phyloP scores from a whole-genome alignment of 2,797 vertebrate genomes.

The Dicrostonyx torquatus region DNA sequence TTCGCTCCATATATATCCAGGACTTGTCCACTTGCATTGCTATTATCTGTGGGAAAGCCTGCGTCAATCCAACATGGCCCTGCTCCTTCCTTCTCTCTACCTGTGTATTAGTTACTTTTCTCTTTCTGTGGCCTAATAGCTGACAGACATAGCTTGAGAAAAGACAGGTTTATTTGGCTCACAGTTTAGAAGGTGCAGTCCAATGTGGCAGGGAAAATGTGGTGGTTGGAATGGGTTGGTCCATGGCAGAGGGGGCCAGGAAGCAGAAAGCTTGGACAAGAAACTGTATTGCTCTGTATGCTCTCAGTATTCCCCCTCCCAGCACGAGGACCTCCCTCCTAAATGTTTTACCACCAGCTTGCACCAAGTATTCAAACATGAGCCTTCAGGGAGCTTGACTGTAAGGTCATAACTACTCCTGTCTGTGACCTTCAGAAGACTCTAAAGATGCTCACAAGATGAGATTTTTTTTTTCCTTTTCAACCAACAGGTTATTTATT shows the following conservation, averaged over 20 bases:
- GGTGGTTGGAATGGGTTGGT: not conserved
- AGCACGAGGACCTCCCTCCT: no score
- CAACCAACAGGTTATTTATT: not conserved
- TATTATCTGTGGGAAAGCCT: not conserved
- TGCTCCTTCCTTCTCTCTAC: not conserved
- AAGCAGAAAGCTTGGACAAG: not conserved
- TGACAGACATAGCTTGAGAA: not conserved
- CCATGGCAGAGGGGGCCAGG: not conserved
- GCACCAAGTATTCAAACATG: not conserved
- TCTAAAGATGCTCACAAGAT: not conserved
- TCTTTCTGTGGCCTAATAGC: not conserved
- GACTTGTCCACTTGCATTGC: not conserved
- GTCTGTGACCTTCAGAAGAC: not conserved
- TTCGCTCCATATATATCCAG: not conserved
- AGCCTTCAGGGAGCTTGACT: not conserved
- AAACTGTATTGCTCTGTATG: no score
- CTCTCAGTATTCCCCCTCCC: not conserved
- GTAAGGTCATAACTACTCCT: not conserved
- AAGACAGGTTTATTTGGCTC: not conserved
- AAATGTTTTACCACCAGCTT: not conserved
- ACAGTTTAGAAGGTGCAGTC: not conserved
- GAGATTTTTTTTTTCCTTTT: not conserved
- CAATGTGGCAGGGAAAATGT: not conserved
- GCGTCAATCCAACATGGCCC: not conserved
- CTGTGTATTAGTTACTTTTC: not conserved